phyloP scores from a whole-genome alignment of 53 echinoderm and acorn worm species.

The Arbacia lixula region DNA sequence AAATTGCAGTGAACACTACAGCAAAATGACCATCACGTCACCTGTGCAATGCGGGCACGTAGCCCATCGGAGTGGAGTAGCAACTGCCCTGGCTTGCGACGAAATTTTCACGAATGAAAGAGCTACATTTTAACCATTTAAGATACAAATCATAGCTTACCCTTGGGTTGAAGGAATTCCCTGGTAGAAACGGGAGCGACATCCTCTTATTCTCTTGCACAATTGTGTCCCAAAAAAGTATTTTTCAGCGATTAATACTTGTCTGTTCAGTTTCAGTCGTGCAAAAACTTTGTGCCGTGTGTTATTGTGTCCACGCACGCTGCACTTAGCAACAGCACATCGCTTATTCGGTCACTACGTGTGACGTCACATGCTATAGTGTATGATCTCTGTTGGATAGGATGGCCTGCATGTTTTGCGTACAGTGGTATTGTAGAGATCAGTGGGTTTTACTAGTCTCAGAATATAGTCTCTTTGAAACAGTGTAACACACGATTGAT shows the following conservation, averaged over 20 bases:
- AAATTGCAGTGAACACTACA: too few relatives aligned
- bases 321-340: conserved; percentile 42
- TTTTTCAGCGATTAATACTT: neutral
- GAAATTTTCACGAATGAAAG: too few relatives aligned
- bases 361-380: conserved; percentile 28
- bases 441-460: neutral
- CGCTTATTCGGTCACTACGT: conserved; percentile 41
- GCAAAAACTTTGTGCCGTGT: neutral
- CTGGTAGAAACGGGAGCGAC: conserved; percentile 96
- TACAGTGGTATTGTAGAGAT: too few relatives aligned
- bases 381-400: neutral
- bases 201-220: conserved; percentile 56
- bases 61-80: too few relatives aligned
- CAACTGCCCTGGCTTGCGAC: too few relatives aligned
- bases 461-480: too few relatives aligned
- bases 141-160: conserved; percentile 67
- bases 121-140: too few relatives aligned
- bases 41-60: too few relatives aligned
- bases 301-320: conserved; percentile 31
- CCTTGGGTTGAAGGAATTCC: conserved; percentile 83
- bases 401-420: too few relatives aligned
- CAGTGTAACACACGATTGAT: too few relatives aligned
- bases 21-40: too few relatives aligned
- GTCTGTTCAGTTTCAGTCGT: neutral
- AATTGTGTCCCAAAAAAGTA: neutral